phyloP scores from a whole-genome alignment of 2,797 vertebrate species.

The Trachurus trachurus region DNA sequence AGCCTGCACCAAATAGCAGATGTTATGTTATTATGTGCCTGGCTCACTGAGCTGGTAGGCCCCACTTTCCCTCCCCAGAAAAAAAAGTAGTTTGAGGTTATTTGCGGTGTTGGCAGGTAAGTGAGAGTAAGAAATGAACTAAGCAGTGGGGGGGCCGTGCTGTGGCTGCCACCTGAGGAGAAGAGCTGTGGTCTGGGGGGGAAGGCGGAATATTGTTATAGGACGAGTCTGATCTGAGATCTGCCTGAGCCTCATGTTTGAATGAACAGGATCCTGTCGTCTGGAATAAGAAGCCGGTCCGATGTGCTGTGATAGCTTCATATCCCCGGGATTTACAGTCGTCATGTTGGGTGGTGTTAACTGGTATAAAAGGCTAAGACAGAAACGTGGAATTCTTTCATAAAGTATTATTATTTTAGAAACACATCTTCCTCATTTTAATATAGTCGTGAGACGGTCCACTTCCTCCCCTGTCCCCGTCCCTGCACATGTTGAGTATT shows the following conservation, averaged over 20 bases:
- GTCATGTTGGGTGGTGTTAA: neutral
- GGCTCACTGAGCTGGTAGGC: slow-evolving; percentile 18
- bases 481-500: no score
- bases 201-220: slow-evolving; percentile 1
- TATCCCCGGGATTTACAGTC: neutral
- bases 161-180: neutral
- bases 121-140: slow-evolving; percentile 30
- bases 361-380: neutral
- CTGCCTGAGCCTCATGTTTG: neutral
- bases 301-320: neutral
- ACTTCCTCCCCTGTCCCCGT: no score
- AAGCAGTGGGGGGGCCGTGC: slow-evolving; percentile 1
- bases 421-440: no score
- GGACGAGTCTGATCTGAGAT: slow-evolving; percentile 16
- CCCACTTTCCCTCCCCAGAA: slow-evolving; percentile 13
- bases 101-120: slow-evolving; percentile 48
- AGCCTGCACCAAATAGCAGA: slow-evolving; percentile 39
- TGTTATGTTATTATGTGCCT: slow-evolving; percentile 55
- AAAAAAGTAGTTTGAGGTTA: slow-evolving; percentile 35
- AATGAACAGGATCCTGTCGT: neutral
- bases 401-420: neutral
- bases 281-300: neutral
- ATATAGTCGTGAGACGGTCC: no score
- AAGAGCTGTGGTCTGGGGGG: slow-evolving; percentile 3
- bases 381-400: neutral